A percentile compares a stretch with the other conserved stretches of the same genome.
These are phyloP conservation scores for Caenorhabditis sinica DNA, from an alignment of 2,888 invertebrate genomes.

Conservation along the genomic window DNA sequence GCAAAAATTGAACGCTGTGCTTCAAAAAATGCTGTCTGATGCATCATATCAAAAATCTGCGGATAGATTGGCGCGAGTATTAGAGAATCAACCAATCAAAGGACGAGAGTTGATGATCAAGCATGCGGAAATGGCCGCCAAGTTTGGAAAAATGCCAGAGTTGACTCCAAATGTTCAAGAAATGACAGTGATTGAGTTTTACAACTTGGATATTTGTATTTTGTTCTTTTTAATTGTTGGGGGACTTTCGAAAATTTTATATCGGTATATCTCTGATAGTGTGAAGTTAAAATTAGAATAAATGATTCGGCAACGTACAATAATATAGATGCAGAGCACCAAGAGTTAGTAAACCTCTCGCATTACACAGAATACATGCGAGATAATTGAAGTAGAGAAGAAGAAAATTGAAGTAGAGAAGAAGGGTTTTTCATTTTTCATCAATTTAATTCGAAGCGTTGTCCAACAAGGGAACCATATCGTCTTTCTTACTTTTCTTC, in stretches of 20 bases:
- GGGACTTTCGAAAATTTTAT: not conserved
- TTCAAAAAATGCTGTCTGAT: conserved; percentile 26
- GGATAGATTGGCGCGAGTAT: conserved; percentile 25
- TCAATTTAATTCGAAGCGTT: too few species aligned
- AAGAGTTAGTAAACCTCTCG: too few species aligned
- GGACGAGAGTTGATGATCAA: conserved; percentile 39
- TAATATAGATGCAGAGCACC: too few species aligned
- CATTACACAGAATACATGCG: too few species aligned
- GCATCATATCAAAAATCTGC: conserved; percentile 38
- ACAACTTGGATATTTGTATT: conserved; percentile 32
- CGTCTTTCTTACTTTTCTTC: too few species aligned
- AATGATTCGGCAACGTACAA: too few species aligned
- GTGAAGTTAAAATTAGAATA: conserved; percentile 9
- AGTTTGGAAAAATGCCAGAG: conserved; percentile 48
- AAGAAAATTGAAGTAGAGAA: too few species aligned
- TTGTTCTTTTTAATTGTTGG: not conserved
- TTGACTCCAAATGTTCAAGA: conserved; percentile 37
- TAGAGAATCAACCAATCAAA: conserved; percentile 41
- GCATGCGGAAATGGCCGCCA: conserved; percentile 52
- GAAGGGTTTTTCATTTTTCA: too few species aligned
- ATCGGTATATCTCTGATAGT: not conserved
- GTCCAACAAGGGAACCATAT: too few species aligned
- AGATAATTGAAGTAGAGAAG: too few species aligned
- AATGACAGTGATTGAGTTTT: conserved; percentile 45
- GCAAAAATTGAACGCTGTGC: conserved; percentile 17